Base-by-base conservation (phyloP, 2,888 invertebrate species). In the Marronus borbonicus region DNA sequence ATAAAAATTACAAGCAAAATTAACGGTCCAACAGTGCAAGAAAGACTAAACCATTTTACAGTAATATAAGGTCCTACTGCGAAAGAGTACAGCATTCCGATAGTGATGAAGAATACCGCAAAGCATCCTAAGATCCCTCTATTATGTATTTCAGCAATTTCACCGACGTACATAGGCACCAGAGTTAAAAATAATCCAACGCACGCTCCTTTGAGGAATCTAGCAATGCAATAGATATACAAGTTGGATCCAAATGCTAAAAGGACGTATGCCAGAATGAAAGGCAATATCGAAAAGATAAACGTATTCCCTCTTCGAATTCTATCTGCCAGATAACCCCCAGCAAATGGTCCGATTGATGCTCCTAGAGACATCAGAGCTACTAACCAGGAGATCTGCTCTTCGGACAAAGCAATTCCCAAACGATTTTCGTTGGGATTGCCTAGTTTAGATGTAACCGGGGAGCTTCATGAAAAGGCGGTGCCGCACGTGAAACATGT, bases 151-250 rank as follows among this genome's bases (percentile, higher is more conserved):
- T 81, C 80, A 8, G 80, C 72, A 36, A 95, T 94, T 88, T 97
- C 96, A 64, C 95, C 95, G 80, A 95, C 92, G 88, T 96, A 97
- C 92, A 96, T 94, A 0, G 96, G 95, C 0, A 92, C 92, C 1
- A 93, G 91, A 0, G 94, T 92, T 88, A 93, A 93, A 17, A 93
- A 89, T 50, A 76, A 4, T 39, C 80, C 80, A 2, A 76, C 55
- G 8, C 76, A 68, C 0, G 76, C n/a, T 0, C 81, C 81, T 39
- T 68, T 66, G n/a, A 81, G 39, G 28, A 81, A 77, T 62, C 81
- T 66, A 14, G 78, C 79, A 3, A 78, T 5, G 52, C 70, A 81
- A 72, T 78, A 81, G 0, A 75, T 24, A 36, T 75, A 76, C 10
- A 81, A 64, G 36, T 70, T 69, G 17, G 55, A 64, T 4, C 77